Percentiles rank a stretch among this genome's conserved stretches.
phyloP scores from a whole-genome alignment of 2,888 invertebrate genomes.

The Merodon equestris region DNA sequence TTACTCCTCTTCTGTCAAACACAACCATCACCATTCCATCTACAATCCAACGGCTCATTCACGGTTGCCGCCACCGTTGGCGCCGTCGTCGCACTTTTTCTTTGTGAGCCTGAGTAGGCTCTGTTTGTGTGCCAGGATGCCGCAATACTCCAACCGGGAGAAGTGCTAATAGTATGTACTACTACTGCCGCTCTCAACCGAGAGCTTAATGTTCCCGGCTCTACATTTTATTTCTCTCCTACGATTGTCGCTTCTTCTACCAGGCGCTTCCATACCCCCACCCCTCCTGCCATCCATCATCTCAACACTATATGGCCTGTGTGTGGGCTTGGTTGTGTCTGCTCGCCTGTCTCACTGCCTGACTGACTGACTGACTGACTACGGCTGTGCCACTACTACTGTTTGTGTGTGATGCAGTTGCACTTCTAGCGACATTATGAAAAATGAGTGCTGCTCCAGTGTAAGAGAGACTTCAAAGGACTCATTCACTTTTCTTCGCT shows the following conservation, averaged over 20 bases:
- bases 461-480: conserved; percentile 62
- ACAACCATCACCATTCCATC: conserved; percentile 17
- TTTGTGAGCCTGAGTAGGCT: conserved; percentile 65
- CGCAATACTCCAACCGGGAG: conserved; percentile 56
- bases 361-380: conserved; percentile 1
- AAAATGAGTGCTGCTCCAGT: conserved; percentile 58
- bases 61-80: not conserved
- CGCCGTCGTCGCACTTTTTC: conserved; percentile 38
- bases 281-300: too few species aligned
- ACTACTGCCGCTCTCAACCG: conserved; percentile 51
- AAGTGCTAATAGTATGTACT: conserved; percentile 21
- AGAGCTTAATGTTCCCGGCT: conserved; percentile 63
- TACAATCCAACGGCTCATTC: not conserved
- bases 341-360: not conserved
- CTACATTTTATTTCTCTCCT: conserved; percentile 59
- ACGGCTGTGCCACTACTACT: conserved; percentile 24
- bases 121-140: conserved; percentile 64
- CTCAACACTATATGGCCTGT: too few species aligned
- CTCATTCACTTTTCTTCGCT: conserved; percentile 58
- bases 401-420: conserved; percentile 39
- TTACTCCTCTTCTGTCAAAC: conserved; percentile 22
- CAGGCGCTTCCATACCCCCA: too few species aligned
- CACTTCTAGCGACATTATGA: conserved; percentile 64
- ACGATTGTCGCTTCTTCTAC: conserved; percentile 9
- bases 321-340: too few species aligned